Conservation (phyloP, 1,140 invertebrate genomes). For the Drosophila lacteicornis region DNA sequence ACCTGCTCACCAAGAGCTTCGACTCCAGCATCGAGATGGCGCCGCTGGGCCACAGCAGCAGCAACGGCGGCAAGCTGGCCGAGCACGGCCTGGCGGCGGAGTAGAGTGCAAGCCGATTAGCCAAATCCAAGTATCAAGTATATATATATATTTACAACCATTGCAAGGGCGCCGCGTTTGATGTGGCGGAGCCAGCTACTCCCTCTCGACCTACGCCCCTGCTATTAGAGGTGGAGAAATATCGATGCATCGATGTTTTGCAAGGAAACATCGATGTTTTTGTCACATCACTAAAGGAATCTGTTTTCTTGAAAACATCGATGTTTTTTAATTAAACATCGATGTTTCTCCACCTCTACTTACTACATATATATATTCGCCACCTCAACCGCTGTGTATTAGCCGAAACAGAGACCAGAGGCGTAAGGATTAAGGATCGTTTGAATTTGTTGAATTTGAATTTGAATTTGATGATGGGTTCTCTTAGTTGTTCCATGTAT, state of each 20-base stretch:
- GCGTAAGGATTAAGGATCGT: constrained; percentile 38
- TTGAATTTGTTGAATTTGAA: constrained; percentile 43
- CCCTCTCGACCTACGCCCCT: no score
- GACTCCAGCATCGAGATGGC: constrained; percentile 79
- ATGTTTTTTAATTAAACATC: no score
- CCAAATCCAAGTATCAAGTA: constrained; percentile 70
- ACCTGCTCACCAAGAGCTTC: constrained; percentile 79
- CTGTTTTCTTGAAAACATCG: no score
- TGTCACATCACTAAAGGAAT: no score
- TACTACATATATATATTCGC: constrained; percentile 41
- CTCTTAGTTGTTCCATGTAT: constrained; percentile 41
- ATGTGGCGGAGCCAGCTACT: not conserved
- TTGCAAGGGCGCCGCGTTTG: constrained; percentile 20
- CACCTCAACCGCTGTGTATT: constrained; percentile 48
- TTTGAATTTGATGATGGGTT: constrained; percentile 41
- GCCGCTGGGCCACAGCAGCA: constrained; percentile 66
- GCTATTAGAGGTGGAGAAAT: no score
- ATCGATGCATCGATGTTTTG: no score
- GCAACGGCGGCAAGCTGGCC: constrained; percentile 65
- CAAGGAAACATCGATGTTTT: no score
- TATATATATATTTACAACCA: constrained; percentile 53
- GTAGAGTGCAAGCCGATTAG: constrained; percentile 61
- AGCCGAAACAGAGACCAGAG: constrained; percentile 16
- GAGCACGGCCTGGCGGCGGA: constrained; percentile 59
- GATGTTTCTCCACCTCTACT: no score